Conservation (phyloP, 2,113 vertebrate species). For the Ophiodon elongatus region DNA sequence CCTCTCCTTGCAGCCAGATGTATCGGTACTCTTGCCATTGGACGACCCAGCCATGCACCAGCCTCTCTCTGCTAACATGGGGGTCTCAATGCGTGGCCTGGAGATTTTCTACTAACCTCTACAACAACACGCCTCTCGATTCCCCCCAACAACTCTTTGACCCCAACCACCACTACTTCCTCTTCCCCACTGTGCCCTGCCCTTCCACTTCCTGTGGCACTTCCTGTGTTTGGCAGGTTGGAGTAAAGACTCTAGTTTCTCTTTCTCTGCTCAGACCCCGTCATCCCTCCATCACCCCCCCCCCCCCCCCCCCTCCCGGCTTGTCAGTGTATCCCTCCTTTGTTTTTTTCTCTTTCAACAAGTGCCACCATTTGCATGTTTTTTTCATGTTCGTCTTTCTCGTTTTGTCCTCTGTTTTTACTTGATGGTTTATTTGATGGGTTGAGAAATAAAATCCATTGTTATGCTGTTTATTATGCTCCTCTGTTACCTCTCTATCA, state of each 20-base stretch:
- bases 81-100: conserved; percentile 86
- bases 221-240: conserved; percentile 85
- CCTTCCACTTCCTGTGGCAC: conserved; percentile 81
- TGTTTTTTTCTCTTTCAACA: conserved; percentile 43
- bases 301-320: conserved; percentile 44
- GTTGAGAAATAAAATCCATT: conserved; percentile 21
- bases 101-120: conserved; percentile 89
- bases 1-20: conserved; percentile 86
- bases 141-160: conserved; percentile 74
- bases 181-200: conserved; percentile 72
- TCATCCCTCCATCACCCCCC: conserved; percentile 63
- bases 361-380: conserved; percentile 72
- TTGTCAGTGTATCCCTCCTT: conserved; percentile 77
- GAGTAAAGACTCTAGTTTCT: conserved; percentile 74
- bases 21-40: conserved; percentile 87
- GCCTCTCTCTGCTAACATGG: conserved; percentile 88
- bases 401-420: conserved; percentile 46
- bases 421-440: conserved; percentile 53
- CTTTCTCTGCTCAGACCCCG: conserved; percentile 70
- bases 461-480: conserved; percentile 37
- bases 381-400: conserved; percentile 41
- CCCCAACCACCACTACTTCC: conserved; percentile 73
- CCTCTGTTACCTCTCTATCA: conserved; percentile 68
- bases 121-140: conserved; percentile 76
- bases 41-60: conserved; percentile 87